phyloP scores from a whole-genome alignment of 2,888 invertebrate species.

The Agonopterix heracliana region DNA sequence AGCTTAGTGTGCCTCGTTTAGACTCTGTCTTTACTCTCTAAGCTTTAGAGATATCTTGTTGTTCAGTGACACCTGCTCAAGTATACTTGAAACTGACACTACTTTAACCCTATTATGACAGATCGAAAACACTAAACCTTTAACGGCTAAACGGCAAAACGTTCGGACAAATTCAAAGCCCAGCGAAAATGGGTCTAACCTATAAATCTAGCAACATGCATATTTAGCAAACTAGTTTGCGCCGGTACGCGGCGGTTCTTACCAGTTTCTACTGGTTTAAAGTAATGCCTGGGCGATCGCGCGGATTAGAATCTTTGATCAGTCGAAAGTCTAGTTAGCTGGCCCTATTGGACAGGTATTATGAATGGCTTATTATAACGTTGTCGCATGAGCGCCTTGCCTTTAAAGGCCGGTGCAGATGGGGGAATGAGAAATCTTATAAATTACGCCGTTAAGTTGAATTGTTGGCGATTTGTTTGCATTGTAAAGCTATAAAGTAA shows the following conservation, averaged over 20 bases:
- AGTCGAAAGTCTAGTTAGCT: constrained; percentile 12
- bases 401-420: neutral
- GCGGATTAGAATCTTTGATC: constrained; percentile 10
- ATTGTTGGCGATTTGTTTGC: too few species aligned
- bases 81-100: too few species aligned
- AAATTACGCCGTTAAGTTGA: too few species aligned
- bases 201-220: constrained; percentile 3
- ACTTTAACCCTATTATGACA: too few species aligned
- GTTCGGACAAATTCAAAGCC: neutral
- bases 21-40: too few species aligned
- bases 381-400: neutral
- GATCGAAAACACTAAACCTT: too few species aligned
- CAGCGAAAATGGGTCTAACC: constrained; percentile 2
- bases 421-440: too few species aligned
- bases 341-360: constrained; percentile 5
- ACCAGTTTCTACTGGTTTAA: neutral
- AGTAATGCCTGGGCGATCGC: constrained; percentile 4
- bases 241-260: neutral
- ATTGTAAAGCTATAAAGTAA: too few species aligned
- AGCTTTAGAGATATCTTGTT: too few species aligned
- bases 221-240: constrained; percentile 7
- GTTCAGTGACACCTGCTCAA: too few species aligned
- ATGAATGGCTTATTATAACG: constrained; percentile 9
- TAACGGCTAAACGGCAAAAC: too few species aligned
- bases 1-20: too few species aligned